Percentiles rank a stretch among this genome's conserved stretches.
Evolutionary conservation across 1,140 invertebrate genomes (phyloP).

Genomic region (Brachionus koreanus): DNA sequence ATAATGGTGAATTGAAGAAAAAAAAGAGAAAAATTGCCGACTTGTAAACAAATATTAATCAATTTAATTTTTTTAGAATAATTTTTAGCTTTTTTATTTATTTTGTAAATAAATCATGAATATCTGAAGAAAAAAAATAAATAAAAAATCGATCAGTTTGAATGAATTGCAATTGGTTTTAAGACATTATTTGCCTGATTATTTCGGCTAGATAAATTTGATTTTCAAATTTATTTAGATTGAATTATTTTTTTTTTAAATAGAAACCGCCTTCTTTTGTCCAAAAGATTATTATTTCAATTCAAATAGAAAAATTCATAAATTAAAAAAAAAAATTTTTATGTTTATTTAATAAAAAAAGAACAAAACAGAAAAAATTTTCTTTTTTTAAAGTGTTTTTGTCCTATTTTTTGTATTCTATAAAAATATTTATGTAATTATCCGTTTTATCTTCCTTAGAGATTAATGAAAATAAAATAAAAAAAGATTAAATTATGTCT

Average conservation of each 20-base stretch:
- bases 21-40: too few species aligned
- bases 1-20: too few species aligned
- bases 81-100: neutral
- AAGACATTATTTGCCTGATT: too few species aligned
- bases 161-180: neutral
- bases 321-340: too few species aligned
- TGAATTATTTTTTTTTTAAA: neutral
- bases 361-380: neutral
- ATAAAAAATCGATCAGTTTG: neutral
- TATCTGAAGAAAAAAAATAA: neutral
- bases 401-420: neutral
- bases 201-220: too few species aligned
- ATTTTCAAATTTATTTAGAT: neutral
- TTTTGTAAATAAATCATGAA: neutral
- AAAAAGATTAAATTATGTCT: neutral
- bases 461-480: neutral
- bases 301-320: too few species aligned
- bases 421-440: neutral
- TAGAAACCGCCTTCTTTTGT: too few species aligned
- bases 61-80: neutral
- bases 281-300: too few species aligned
- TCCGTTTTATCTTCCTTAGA: neutral
- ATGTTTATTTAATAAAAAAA: too few species aligned
- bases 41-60: neutral
- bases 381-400: neutral